Percentiles rank a stretch among this genome's conserved stretches.
phyloP scores from a whole-genome alignment of 2,113 vertebrate species.

The Sporophila hypoxantha region DNA sequence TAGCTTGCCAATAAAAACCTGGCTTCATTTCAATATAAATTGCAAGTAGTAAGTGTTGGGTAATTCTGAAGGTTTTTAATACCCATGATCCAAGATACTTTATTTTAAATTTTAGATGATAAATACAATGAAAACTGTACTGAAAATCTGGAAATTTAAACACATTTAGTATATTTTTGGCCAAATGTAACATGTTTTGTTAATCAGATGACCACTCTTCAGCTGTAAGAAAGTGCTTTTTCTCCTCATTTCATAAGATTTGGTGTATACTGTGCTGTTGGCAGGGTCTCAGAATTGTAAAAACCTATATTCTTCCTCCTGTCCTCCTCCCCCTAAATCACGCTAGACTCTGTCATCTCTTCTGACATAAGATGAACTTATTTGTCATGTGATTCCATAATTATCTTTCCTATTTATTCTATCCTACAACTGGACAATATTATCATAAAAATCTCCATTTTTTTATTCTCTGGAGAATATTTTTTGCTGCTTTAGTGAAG shows the following conservation, averaged over 20 bases:
- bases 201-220: not conserved
- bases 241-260: not conserved
- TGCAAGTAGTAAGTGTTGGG: too few relatives aligned
- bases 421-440: not conserved
- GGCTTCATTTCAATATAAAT: not conserved
- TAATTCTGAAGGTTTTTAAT: not conserved
- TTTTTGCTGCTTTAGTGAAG: not conserved
- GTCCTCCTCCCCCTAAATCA: not conserved
- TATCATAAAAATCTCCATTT: not conserved
- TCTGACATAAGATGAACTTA: not conserved
- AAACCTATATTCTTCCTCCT: rapidly evolving
- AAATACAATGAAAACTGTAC: not conserved
- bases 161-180: not conserved
- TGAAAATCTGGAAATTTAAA: not conserved
- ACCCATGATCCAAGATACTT: not conserved
- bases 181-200: not conserved
- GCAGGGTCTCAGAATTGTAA: not conserved
- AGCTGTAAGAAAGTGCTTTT: not conserved
- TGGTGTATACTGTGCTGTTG: not conserved
- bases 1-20: not conserved
- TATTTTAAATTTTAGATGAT: not conserved
- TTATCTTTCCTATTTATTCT: not conserved
- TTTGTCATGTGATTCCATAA: not conserved
- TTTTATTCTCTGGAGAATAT: too few relatives aligned
- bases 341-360: not conserved